Conservation (phyloP, 2,888 invertebrate genomes). For the Tanypteryx hageni region DNA sequence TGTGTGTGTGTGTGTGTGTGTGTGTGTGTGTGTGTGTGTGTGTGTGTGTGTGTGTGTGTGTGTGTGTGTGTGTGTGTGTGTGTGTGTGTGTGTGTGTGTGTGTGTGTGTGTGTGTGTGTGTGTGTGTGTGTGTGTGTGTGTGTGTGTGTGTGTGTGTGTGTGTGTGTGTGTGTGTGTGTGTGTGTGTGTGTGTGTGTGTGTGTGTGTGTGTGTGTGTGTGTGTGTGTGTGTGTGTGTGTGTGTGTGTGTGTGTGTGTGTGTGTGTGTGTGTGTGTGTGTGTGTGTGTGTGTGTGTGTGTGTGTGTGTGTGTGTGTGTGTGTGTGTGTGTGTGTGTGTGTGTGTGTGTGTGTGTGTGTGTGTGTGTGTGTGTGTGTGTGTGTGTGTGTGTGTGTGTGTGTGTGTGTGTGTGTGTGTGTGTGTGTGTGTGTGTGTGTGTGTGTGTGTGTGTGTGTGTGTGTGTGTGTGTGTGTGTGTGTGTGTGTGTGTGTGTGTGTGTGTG, state of each 20-base stretch:
- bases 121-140: slow-evolving; percentile 1
- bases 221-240: slow-evolving; percentile 1
- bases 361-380: slow-evolving; percentile 1
- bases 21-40: slow-evolving; percentile 1
- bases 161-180: slow-evolving; percentile 1
- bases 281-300: slow-evolving; percentile 1
- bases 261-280: slow-evolving; percentile 1
- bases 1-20: slow-evolving; percentile 1
- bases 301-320: slow-evolving; percentile 1
- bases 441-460: slow-evolving; percentile 1
- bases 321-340: slow-evolving; percentile 1
- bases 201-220: slow-evolving; percentile 1
- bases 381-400: slow-evolving; percentile 1
- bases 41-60: slow-evolving; percentile 1
- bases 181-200: slow-evolving; percentile 1
- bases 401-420: slow-evolving; percentile 1
- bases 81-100: slow-evolving; percentile 1
- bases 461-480: slow-evolving; percentile 1
- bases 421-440: slow-evolving; percentile 1
- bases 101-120: slow-evolving; percentile 1
- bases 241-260: slow-evolving; percentile 1
- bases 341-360: slow-evolving; percentile 1
- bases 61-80: slow-evolving; percentile 1
- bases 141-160: slow-evolving; percentile 1
- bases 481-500: slow-evolving; percentile 1